phyloP scores from a whole-genome alignment of 2,888 invertebrate species.

The Malthinus flaveolus region DNA sequence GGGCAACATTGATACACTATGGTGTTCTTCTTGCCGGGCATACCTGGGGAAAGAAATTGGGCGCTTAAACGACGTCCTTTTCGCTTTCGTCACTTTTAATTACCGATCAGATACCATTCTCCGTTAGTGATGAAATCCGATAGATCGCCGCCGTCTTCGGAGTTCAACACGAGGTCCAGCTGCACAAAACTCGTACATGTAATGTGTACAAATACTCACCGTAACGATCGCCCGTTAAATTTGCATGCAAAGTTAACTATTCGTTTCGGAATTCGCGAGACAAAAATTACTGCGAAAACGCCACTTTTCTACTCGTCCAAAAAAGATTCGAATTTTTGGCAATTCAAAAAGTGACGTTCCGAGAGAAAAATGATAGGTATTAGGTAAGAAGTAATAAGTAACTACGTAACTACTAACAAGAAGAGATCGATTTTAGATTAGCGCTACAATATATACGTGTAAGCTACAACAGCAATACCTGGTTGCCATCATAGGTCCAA shows the following conservation, averaged over 20 bases:
- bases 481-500: slow-evolving; percentile 99
- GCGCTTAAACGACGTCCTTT: no score
- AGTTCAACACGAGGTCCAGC: slow-evolving; percentile 95
- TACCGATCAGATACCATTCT: slow-evolving; percentile 99
- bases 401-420: no score
- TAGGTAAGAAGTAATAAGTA: no score
- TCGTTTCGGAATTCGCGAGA: not conserved
- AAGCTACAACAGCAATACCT: slow-evolving; percentile 63
- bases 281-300: no score
- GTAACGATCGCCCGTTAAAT: no score
- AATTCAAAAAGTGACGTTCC: no score
- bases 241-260: not conserved
- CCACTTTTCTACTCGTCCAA: no score
- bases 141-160: slow-evolving; percentile 91
- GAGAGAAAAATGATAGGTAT: no score
- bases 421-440: no score
- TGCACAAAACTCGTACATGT: slow-evolving; percentile 56
- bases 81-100: slow-evolving; percentile 49
- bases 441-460: slow-evolving; percentile 2
- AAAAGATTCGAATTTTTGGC: no score
- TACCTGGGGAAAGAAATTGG: slow-evolving; percentile 61
- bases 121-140: slow-evolving; percentile 98
- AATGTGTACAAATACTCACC: slow-evolving; percentile 19
- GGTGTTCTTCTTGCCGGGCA: slow-evolving; percentile 90
- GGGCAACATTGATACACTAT: slow-evolving; percentile 92